Conservation (phyloP, 2,797 vertebrate genomes). For the Okamejei kenojei region DNA sequence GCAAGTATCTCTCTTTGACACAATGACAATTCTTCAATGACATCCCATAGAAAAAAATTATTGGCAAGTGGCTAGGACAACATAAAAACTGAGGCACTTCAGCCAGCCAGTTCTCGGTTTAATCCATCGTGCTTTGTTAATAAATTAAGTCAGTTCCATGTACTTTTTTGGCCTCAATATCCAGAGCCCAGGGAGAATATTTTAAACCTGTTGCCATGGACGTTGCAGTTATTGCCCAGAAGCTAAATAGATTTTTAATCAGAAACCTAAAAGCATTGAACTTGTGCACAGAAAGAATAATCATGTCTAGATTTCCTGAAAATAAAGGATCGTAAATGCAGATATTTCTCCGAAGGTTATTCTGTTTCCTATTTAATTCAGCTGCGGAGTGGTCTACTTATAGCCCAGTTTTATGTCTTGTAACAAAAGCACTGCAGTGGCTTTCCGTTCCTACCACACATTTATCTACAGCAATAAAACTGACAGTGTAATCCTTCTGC, state of each 20-base stretch:
- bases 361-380: background rate
- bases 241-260: background rate
- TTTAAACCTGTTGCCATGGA: background rate
- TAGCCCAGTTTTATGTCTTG: conserved; percentile 15
- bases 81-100: background rate
- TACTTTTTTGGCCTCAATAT: background rate
- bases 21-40: background rate
- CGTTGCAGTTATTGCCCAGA: background rate
- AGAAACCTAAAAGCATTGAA: background rate
- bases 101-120: background rate
- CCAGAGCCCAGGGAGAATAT: background rate
- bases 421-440: conserved; percentile 7
- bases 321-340: background rate
- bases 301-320: background rate
- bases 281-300: background rate
- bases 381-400: background rate
- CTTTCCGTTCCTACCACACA: conserved; percentile 11
- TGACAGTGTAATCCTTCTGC: conserved; percentile 1
- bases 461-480: conserved; percentile 9
- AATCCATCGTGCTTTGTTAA: background rate
- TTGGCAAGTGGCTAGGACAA: background rate
- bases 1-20: too few relatives aligned
- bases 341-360: background rate
- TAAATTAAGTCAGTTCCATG: background rate
- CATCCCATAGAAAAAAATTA: background rate